phyloP scores from a whole-genome alignment of 2,113 vertebrate species.

The Calypte anna region DNA sequence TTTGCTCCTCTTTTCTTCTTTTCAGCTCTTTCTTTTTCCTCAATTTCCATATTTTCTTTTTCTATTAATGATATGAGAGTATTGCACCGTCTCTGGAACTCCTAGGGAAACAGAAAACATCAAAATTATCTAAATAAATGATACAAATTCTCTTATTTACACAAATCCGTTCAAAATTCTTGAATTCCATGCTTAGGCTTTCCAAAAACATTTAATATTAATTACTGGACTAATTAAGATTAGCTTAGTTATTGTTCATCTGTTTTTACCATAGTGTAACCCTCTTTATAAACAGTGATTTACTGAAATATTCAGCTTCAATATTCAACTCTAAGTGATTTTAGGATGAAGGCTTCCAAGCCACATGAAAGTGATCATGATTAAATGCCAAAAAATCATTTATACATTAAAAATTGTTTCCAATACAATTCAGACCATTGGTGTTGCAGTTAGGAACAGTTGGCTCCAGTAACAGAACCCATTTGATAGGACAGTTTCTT shows the following conservation, averaged over 20 bases:
- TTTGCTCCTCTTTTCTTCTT: slow-evolving; percentile 89
- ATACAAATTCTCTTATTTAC: background rate
- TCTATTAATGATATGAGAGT: slow-evolving; percentile 91
- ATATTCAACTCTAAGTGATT: background rate
- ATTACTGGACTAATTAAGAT: background rate
- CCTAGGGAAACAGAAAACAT: slow-evolving; percentile 74
- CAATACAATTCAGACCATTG: background rate
- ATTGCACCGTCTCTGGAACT: slow-evolving; percentile 91
- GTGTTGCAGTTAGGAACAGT: background rate
- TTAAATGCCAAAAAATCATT: background rate
- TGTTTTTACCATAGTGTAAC: background rate
- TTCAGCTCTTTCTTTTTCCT: slow-evolving; percentile 90
- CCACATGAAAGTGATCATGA: background rate
- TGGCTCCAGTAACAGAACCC: background rate
- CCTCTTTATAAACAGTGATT: background rate
- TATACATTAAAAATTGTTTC: background rate
- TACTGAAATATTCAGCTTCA: background rate
- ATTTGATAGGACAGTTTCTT: background rate
- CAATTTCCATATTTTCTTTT: slow-evolving; percentile 92
- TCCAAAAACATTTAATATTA: background rate
- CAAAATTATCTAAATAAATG: slow-evolving; percentile 12
- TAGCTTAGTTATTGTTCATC: background rate
- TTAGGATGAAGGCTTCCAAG: background rate
- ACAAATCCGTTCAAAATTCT: background rate
- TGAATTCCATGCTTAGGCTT: background rate